phyloP scores from a whole-genome alignment of 2,888 invertebrate species.

The Stenchaetothrips biformis region DNA sequence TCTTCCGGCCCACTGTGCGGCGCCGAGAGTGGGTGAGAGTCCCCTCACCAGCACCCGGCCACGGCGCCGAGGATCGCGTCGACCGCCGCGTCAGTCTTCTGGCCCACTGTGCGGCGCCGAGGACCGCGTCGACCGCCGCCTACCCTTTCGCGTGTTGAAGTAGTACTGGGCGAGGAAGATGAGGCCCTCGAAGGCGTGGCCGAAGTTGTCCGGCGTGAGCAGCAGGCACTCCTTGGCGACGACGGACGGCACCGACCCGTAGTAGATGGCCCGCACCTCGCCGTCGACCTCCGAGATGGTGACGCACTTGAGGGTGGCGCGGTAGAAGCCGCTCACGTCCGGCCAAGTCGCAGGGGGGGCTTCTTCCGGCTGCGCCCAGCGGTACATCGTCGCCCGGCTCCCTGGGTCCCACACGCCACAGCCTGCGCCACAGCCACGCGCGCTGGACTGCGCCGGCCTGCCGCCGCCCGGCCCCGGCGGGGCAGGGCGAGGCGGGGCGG shows the following conservation, averaged over 20 bases:
- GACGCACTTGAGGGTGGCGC: conserved; percentile 54
- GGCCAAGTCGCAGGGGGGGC: conserved; percentile 49
- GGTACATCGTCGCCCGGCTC: conserved; percentile 43
- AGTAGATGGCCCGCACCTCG: conserved; percentile 57
- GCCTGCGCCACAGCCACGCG: conserved; percentile 32
- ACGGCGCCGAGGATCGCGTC: too few species aligned
- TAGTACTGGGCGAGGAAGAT: conserved; percentile 58
- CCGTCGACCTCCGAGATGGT: conserved; percentile 62
- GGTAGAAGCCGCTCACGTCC: conserved; percentile 51
- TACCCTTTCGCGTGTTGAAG: conserved; percentile 64
- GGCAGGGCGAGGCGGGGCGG: background rate
- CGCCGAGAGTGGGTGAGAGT: too few species aligned
- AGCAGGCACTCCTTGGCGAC: conserved; percentile 32
- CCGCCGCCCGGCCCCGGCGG: conserved; percentile 26
- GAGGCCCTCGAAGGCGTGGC: conserved; percentile 53
- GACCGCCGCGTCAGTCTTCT: too few species aligned
- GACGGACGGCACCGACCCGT: conserved; percentile 48
- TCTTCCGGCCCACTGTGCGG: too few species aligned
- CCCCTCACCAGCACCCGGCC: too few species aligned
- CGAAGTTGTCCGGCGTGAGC: conserved; percentile 44
- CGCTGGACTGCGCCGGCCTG: conserved; percentile 23
- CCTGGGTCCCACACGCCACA: too few species aligned
- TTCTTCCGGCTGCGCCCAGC: conserved; percentile 46
- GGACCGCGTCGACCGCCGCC: background rate
- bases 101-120: too few species aligned